phyloP scores from a whole-genome alignment of 2,888 invertebrate genomes.

The Sphaeridia pumilis region DNA sequence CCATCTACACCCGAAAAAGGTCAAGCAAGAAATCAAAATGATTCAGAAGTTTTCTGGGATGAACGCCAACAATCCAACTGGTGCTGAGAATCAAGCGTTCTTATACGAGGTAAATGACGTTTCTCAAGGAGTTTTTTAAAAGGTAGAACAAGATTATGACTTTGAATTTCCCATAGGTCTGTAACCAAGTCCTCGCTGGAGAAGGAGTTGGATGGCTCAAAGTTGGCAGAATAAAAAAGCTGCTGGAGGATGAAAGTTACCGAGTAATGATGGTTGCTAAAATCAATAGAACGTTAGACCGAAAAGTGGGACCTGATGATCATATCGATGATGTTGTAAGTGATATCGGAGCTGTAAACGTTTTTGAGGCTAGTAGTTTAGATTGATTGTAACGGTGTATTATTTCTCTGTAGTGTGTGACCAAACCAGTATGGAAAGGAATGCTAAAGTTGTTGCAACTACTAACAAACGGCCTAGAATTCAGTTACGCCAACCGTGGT shows the following conservation, averaged over 20 bases:
- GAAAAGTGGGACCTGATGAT: constrained; percentile 87
- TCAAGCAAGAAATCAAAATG: constrained; percentile 34
- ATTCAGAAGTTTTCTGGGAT: constrained; percentile 53
- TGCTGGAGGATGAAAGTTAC: constrained; percentile 99
- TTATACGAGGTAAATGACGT: constrained; percentile 61
- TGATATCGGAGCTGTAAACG: constrained; percentile 27
- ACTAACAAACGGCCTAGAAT: constrained; percentile 78
- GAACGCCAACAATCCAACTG: constrained; percentile 56
- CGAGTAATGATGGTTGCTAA: constrained; percentile 89
- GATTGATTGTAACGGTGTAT: constrained; percentile 7
- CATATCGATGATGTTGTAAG: constrained; percentile 95
- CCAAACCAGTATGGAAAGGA: constrained; percentile 89
- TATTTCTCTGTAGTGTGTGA: constrained; percentile 56
- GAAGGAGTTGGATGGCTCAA: constrained; percentile 97
- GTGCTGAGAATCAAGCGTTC: constrained; percentile 85
- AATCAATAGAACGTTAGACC: constrained; percentile 82
- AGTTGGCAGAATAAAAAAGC: constrained; percentile 75
- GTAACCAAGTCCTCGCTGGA: constrained; percentile 72
- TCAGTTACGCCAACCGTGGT: constrained; percentile 83
- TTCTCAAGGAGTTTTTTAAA: neutral
- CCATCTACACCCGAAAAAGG: constrained; percentile 44
- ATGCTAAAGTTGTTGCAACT: constrained; percentile 86
- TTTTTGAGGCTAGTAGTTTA: neutral
- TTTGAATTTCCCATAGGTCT: constrained; percentile 45
- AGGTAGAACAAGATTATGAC: neutral